A percentile compares a stretch with the other conserved stretches of the same genome.
phyloP scores from a whole-genome alignment of 1,140 invertebrate genomes.

The Bombus confusus region DNA sequence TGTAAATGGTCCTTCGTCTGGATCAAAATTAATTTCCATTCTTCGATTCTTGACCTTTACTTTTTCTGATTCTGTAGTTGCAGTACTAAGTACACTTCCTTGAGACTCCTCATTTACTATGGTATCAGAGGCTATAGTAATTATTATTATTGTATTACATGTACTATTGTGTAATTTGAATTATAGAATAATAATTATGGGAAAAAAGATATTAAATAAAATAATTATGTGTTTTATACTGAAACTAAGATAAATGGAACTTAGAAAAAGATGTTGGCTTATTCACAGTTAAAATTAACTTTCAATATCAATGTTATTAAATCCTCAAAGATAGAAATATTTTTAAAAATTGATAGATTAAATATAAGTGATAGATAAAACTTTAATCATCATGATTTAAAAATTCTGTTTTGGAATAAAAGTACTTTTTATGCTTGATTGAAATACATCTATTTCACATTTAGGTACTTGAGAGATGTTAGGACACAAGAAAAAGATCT shows the following conservation, averaged over 20 bases:
- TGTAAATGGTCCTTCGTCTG: slow-evolving; percentile 88
- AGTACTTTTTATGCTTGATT: slow-evolving; percentile 36
- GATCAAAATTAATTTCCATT: slow-evolving; percentile 88
- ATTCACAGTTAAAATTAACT: slow-evolving; percentile 12
- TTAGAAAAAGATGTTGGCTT: background rate
- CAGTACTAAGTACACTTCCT: slow-evolving; percentile 88
- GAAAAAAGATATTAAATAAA: background rate
- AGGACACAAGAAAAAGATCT: slow-evolving; percentile 76
- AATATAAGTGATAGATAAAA: background rate
- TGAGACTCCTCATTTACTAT: slow-evolving; percentile 90
- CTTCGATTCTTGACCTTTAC: slow-evolving; percentile 87
- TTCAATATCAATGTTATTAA: background rate
- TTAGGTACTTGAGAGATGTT: slow-evolving; percentile 73
- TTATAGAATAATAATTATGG: background rate
- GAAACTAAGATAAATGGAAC: background rate
- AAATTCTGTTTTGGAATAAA: slow-evolving; percentile 12
- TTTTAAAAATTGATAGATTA: background rate
- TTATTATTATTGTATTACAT: background rate
- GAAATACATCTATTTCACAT: slow-evolving; percentile 66
- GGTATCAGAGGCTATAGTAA: slow-evolving; percentile 81
- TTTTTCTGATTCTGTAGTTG: slow-evolving; percentile 86
- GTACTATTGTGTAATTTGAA: slow-evolving; percentile 11
- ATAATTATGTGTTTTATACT: background rate
- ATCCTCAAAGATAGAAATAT: background rate
- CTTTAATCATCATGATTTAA: background rate